Conservation (phyloP, 2,888 invertebrate genomes). For the Beris morrisii region DNA sequence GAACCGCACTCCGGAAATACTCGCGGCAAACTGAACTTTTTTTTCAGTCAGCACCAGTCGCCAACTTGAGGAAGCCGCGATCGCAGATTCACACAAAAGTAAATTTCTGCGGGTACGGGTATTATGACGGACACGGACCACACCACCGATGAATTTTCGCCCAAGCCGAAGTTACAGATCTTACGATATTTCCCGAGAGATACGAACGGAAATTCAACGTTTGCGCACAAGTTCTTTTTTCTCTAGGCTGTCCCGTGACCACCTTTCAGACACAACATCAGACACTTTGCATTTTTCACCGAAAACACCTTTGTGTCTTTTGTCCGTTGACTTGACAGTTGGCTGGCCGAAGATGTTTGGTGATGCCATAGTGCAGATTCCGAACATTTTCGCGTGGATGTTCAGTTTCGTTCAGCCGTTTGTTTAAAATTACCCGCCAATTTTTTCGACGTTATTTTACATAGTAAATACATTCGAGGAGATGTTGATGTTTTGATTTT, state of each 20-base stretch:
- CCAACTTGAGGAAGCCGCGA: background rate
- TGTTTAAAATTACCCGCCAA: no score
- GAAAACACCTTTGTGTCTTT: background rate
- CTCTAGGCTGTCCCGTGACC: slow-evolving; percentile 8
- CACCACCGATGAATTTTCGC: slow-evolving; percentile 1
- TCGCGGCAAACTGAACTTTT: slow-evolving; percentile 29
- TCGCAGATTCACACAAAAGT: background rate
- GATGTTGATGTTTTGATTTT: no score
- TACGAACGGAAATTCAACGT: slow-evolving; percentile 12
- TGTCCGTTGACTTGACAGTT: background rate
- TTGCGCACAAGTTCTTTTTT: slow-evolving; percentile 17
- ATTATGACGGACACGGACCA: slow-evolving; percentile 2
- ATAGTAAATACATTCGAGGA: no score
- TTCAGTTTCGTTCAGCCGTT: slow-evolving; percentile 1
- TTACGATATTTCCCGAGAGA: background rate
- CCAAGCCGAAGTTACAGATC: slow-evolving; percentile 3
- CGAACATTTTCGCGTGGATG: background rate
- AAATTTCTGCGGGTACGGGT: background rate
- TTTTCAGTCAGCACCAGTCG: slow-evolving; percentile 6
- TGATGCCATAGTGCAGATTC: background rate
- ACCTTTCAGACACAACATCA: background rate
- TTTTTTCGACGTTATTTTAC: no score
- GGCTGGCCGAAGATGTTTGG: background rate
- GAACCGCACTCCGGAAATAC: slow-evolving; percentile 30
- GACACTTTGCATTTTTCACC: background rate